phyloP scores from a whole-genome alignment of 2,113 vertebrate species.

The Chrysochloris asiatica region DNA sequence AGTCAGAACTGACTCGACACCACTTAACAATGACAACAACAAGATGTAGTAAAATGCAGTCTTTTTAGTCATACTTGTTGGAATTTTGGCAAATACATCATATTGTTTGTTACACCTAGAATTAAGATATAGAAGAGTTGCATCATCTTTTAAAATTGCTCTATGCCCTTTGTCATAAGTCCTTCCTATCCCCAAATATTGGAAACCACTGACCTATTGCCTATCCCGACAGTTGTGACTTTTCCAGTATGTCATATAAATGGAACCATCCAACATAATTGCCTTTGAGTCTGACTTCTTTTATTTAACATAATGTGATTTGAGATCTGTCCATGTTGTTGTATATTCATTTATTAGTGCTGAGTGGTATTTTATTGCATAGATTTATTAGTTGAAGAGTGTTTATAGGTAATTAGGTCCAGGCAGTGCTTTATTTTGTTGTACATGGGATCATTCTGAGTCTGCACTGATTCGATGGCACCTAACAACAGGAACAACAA shows the following conservation, averaged over 20 bases:
- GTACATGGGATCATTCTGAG: too few relatives aligned
- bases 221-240: too few relatives aligned
- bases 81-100: constrained; percentile 6
- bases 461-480: too few relatives aligned
- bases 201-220: not conserved
- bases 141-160: not conserved
- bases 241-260: not conserved
- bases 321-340: not conserved
- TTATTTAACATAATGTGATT: not conserved
- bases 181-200: not conserved
- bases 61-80: not conserved
- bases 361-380: not conserved
- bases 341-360: not conserved
- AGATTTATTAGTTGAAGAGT: not conserved
- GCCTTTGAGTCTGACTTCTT: not conserved
- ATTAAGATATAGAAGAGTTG: not conserved
- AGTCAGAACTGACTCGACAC: too few relatives aligned
- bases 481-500: too few relatives aligned
- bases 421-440: too few relatives aligned
- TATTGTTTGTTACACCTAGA: not conserved
- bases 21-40: too few relatives aligned
- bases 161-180: not conserved
- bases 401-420: not conserved
- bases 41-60: not conserved
- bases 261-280: not conserved